Evolutionary conservation across 2,888 invertebrate genomes (phyloP).

Genomic region (Mimumesa dahlbomi): DNA sequence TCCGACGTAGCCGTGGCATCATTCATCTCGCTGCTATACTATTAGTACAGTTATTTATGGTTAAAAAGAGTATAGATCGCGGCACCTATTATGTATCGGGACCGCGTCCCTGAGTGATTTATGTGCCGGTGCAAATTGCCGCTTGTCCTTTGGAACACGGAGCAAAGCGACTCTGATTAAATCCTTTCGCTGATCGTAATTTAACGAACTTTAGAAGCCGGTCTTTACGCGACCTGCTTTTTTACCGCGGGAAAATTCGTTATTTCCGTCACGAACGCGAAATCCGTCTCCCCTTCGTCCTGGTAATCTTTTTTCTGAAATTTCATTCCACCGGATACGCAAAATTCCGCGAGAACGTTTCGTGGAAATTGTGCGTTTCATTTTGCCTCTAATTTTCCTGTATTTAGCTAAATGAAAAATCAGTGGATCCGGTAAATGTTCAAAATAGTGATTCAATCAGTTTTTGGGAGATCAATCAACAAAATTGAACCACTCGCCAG

Average conservation of each 20-base stretch:
- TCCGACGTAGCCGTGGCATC: slow-evolving; percentile 47
- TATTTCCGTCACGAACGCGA: neutral
- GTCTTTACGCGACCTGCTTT: slow-evolving; percentile 1
- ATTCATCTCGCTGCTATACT: slow-evolving; percentile 65
- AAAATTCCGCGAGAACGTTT: too few relatives aligned
- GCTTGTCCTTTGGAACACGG: slow-evolving; percentile 66
- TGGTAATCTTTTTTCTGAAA: too few relatives aligned
- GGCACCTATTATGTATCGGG: slow-evolving; percentile 64
- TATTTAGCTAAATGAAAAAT: too few relatives aligned
- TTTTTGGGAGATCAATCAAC: too few relatives aligned
- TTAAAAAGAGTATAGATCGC: slow-evolving; percentile 63
- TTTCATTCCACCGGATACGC: too few relatives aligned
- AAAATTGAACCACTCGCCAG: too few relatives aligned
- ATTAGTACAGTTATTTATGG: slow-evolving; percentile 69
- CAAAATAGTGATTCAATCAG: too few relatives aligned
- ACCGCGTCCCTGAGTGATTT: slow-evolving; percentile 62
- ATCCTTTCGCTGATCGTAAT: slow-evolving; percentile 57
- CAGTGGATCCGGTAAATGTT: too few relatives aligned
- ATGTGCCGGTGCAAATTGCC: slow-evolving; percentile 65
- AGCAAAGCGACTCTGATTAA: slow-evolving; percentile 63
- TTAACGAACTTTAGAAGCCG: slow-evolving; percentile 50
- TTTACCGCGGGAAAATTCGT: neutral
- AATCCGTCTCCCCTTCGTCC: too few relatives aligned
- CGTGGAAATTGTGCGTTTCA: too few relatives aligned
- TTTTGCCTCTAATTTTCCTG: too few relatives aligned